A percentile compares a stretch with the other conserved stretches of the same genome.
Evolutionary conservation across 53 echinoderm and acorn worm species (phyloP).

Genomic region (Echinarachnius parma): DNA sequence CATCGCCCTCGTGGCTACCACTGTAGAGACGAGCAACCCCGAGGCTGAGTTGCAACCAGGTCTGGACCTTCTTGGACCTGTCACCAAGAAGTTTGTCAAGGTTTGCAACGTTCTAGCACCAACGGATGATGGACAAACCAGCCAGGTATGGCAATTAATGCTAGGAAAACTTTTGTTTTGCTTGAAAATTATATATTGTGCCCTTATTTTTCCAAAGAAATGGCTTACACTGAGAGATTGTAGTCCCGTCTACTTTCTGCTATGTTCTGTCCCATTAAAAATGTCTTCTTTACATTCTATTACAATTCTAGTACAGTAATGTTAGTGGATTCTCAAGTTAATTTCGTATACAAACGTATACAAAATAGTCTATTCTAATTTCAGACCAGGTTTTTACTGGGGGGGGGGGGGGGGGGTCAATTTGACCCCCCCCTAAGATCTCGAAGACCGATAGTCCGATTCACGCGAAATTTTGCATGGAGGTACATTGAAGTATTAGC

Average conservation of each 20-base stretch:
- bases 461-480: too few relatives aligned
- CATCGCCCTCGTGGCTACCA: conserved; percentile 88
- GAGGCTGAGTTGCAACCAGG: conserved; percentile 74
- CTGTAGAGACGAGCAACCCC: conserved; percentile 83
- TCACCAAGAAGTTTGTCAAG: conserved; percentile 65
- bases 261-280: too few relatives aligned
- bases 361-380: too few relatives aligned
- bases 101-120: conserved; percentile 61
- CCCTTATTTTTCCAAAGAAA: too few relatives aligned
- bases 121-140: conserved; percentile 56
- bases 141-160: conserved; percentile 86
- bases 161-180: neutral
- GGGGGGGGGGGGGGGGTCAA: too few relatives aligned
- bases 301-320: too few relatives aligned
- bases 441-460: too few relatives aligned
- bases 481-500: too few relatives aligned
- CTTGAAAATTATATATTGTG: neutral
- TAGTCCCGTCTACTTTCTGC: too few relatives aligned
- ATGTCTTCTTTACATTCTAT: neutral
- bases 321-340: neutral
- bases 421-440: too few relatives aligned
- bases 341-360: neutral
- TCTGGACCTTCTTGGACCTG: conserved; percentile 67
- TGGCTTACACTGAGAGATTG: too few relatives aligned
- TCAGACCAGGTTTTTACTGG: too few relatives aligned